Evolutionary conservation across 92 coral and sea anemone species (phyloP), one percentile per base, ranked within the genome.

Genomic region (Zoanthus sansibaricus): DNA sequence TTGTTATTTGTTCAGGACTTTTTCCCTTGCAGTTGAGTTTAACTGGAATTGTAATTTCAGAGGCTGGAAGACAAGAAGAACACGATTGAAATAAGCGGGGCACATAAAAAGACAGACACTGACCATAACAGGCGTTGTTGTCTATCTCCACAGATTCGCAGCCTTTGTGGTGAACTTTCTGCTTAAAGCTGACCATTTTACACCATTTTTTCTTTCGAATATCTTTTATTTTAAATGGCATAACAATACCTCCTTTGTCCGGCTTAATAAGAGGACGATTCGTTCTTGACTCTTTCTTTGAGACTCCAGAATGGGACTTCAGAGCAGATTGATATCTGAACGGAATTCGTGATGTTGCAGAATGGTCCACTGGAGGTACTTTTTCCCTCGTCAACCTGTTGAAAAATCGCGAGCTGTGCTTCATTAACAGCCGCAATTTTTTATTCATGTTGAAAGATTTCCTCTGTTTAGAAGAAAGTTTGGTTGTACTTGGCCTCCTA

Each of bases 41-140:
- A n/a, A 94, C 92, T 4, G 33, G 75, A 3, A 83, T 15, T 7
- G 76, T 77, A 49, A 73, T 76, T 72, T 52, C 62, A 31, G 21
- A 46, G 1, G 71, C 78, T 1, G 98, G 91, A 25, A 84, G 78
- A 47, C 98, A 94, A 44, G 82, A 73, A 0, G 98, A 64, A 25
- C 98, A 93, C 1, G 98, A 93, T 12, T 66, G 46, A 16, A 94
- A 93, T 11, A 64, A 79, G 25, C 89, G 88, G 1, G 98, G 98
- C 48, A 93, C 86, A 76, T 72, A 93, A 71, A 91, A 87, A 33
- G 98, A 94, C 33, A 85, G 80, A 72, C 98, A 94, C 76, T 93
- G 98, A 72, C 98, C 98, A 13, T 86, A 87, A 47, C 98, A 94
- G 89, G 91, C 84, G 32, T 78, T 89, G 92, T 94, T 94, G 0